A percentile compares a stretch with the other conserved stretches of the same genome.
Evolutionary conservation across 2,113 vertebrate genomes (phyloP).

Genomic region (Psophia crepitans): DNA sequence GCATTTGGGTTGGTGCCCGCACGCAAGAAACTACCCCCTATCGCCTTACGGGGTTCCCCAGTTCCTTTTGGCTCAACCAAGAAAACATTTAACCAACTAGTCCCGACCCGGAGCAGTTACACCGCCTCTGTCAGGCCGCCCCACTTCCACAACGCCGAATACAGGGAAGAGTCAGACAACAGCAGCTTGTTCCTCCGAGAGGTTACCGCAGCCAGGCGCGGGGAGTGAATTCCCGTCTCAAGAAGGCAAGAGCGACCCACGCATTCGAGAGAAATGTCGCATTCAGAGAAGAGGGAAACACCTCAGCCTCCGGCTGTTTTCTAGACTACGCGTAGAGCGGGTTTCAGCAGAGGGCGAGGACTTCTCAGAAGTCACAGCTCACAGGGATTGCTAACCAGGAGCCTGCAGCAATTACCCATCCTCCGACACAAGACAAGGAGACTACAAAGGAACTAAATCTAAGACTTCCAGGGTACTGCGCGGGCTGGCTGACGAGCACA

Average conservation of each 20-base stretch:
- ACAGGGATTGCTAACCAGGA: neutral
- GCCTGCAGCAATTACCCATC: neutral
- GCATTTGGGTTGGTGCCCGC: rapidly evolving
- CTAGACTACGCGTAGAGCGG: neutral
- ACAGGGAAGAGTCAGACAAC: neutral
- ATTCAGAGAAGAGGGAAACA: neutral
- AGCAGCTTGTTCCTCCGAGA: neutral
- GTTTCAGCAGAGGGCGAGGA: neutral
- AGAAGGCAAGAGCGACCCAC: neutral
- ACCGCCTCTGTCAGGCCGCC: neutral
- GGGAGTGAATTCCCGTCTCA: neutral
- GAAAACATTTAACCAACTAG: neutral
- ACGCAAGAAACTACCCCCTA: neutral
- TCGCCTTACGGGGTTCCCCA: neutral
- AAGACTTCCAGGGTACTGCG: neutral
- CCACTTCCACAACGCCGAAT: neutral
- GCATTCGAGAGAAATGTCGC: neutral
- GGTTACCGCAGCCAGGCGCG: neutral
- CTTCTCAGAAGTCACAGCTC: neutral
- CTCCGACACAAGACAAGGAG: neutral
- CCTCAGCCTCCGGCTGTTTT: neutral
- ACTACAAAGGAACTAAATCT: conserved; percentile 12
- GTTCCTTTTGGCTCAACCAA: neutral
- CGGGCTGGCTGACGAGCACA: neutral
- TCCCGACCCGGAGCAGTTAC: neutral